Percentiles rank a stretch among this genome's conserved stretches.
Evolutionary conservation across 2,113 vertebrate species (phyloP).

Genomic region (Hemiscyllium ocellatum): DNA sequence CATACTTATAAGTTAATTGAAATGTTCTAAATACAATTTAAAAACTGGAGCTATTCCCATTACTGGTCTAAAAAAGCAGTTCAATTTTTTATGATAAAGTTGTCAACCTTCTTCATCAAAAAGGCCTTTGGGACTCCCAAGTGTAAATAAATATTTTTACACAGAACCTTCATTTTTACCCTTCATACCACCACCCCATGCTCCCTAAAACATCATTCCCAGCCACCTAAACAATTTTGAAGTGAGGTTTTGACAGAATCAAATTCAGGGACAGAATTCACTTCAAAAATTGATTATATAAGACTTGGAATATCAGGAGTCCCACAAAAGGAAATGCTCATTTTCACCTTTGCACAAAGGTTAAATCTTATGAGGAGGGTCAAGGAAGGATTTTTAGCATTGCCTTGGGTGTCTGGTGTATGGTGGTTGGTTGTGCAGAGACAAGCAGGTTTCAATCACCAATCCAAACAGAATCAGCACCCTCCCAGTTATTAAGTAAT

Average conservation of each 20-base stretch:
- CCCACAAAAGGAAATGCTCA: background rate
- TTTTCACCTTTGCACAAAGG: background rate
- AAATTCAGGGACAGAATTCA: background rate
- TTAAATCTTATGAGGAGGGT: no score
- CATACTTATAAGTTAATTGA: background rate
- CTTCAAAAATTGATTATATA: background rate
- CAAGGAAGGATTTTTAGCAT: no score
- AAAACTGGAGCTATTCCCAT: background rate
- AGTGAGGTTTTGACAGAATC: background rate
- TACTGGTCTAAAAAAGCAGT: background rate
- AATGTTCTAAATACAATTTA: no score
- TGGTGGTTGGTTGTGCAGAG: no score
- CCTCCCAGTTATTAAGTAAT: no score
- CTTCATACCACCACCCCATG: background rate
- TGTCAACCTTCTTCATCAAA: background rate
- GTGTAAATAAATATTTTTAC: background rate
- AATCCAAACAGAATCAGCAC: no score
- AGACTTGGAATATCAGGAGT: background rate
- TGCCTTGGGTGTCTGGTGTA: no score
- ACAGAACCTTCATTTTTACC: background rate
- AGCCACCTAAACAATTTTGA: background rate
- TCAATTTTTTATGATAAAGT: background rate
- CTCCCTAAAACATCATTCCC: no score
- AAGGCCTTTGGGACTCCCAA: background rate
- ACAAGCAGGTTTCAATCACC: no score